Conservation (phyloP, 2,113 vertebrate species). For the Neogobius melanostomus region DNA sequence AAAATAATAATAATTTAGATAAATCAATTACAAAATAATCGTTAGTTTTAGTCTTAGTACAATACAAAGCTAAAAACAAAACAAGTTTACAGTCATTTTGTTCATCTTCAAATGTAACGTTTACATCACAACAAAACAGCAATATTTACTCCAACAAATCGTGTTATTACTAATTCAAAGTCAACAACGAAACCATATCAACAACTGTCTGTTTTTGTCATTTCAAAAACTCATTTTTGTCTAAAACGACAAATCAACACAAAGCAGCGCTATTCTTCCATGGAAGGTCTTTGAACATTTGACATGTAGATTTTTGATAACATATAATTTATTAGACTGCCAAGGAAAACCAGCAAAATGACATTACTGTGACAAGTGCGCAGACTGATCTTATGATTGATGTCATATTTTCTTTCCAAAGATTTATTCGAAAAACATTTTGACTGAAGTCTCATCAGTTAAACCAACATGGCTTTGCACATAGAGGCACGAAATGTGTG, state of each 20-base stretch:
- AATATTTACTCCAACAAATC: no score
- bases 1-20: no score
- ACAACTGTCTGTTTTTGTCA: neutral
- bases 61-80: no score
- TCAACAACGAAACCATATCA: neutral
- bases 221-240: neutral
- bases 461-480: conserved; percentile 22
- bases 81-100: no score
- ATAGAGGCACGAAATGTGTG: conserved; percentile 23
- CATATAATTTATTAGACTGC: neutral
- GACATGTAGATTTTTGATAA: neutral
- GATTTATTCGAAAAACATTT: conserved; percentile 20
- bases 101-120: no score
- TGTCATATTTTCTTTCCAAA: neutral
- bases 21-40: no score
- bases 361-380: neutral
- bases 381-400: neutral
- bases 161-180: no score
- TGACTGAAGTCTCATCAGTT: conserved; percentile 42
- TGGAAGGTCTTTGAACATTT: neutral
- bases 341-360: neutral
- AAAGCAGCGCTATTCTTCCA: no score
- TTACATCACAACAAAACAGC: no score
- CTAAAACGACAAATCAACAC: no score
- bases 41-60: no score